Percentiles rank a stretch among this genome's conserved stretches.
These are phyloP conservation scores for Athalia cordata DNA, from an alignment of 2,888 invertebrate genomes.

Conservation along the genomic window DNA sequence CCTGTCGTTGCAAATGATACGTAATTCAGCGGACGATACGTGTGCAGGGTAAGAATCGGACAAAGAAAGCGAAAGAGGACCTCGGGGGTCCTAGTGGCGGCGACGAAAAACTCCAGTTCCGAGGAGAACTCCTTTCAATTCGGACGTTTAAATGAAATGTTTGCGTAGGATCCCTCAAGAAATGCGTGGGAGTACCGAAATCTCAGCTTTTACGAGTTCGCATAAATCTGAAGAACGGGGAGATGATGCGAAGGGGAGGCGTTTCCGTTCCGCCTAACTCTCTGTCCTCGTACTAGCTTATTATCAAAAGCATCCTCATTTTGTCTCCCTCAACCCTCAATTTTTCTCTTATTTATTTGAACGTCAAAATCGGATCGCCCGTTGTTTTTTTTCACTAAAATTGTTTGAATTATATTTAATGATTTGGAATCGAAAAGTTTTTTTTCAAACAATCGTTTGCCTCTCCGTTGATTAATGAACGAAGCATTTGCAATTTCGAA, in stretches of 20 bases:
- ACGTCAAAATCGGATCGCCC: too few species aligned
- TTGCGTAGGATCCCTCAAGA: slow-evolving; percentile 24
- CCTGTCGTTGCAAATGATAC: slow-evolving; percentile 3
- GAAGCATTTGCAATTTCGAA: too few species aligned
- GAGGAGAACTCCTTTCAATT: slow-evolving; percentile 9
- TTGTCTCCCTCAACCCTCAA: too few species aligned
- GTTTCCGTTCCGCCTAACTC: background rate
- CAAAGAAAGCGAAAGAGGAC: too few species aligned
- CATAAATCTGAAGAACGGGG: slow-evolving; percentile 19
- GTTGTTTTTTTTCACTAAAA: too few species aligned
- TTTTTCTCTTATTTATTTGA: too few species aligned
- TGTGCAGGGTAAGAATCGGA: background rate
- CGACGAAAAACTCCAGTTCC: background rate
- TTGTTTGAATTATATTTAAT: too few species aligned
- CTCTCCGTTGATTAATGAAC: too few species aligned
- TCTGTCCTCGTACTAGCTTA: slow-evolving; percentile 11
- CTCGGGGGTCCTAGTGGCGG: background rate
- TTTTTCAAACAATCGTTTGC: background rate
- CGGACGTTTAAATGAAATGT: slow-evolving; percentile 35
- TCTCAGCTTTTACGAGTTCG: slow-evolving; percentile 38
- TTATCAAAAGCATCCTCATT: slow-evolving; percentile 14
- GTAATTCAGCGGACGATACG: slow-evolving; percentile 18
- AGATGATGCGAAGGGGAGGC: background rate
- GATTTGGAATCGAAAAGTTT: background rate
- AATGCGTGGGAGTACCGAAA: slow-evolving; percentile 23